Evolutionary conservation across 2,888 invertebrate genomes (phyloP).

Genomic region (Drosophila tanythrix): DNA sequence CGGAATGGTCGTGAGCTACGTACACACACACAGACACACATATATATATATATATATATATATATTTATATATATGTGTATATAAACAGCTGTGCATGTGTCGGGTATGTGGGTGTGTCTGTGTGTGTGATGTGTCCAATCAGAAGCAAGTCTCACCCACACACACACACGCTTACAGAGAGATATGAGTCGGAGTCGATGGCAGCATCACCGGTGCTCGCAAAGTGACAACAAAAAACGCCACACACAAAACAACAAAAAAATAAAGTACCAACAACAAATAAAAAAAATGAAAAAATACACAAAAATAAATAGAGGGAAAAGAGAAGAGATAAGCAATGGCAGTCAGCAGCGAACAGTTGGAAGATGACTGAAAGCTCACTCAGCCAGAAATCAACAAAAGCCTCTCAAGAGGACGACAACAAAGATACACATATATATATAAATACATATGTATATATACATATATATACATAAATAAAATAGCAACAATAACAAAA

Average conservation of each 20-base stretch:
- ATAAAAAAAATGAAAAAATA: constrained; percentile 7
- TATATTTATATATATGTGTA: not conserved
- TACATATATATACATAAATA: not conserved
- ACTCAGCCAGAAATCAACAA: constrained; percentile 73
- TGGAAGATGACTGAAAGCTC: constrained; percentile 43
- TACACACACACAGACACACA: too few relatives aligned
- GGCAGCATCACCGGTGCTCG: constrained; percentile 26
- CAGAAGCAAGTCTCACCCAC: constrained; percentile 64
- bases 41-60: constrained; percentile 1
- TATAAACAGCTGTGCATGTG: constrained; percentile 37
- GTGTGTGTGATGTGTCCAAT: constrained; percentile 71
- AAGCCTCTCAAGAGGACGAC: constrained; percentile 57
- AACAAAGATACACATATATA: constrained; percentile 19
- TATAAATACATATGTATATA: not conserved
- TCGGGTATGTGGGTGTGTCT: constrained; percentile 37
- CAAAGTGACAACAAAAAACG: constrained; percentile 38
- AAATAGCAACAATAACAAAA: constrained; percentile 2
- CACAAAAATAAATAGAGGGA: constrained; percentile 3
- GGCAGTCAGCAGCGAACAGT: constrained; percentile 16
- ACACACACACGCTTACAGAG: constrained; percentile 1
- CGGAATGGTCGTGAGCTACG: constrained; percentile 53
- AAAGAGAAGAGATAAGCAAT: constrained; percentile 34
- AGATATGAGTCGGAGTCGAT: constrained; percentile 16
- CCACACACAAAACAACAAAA: not conserved
- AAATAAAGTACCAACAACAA: constrained; percentile 1